These are phyloP conservation scores for Oligia strigilis DNA, from an alignment of 2,888 invertebrate genomes.

Conservation along the genomic window DNA sequence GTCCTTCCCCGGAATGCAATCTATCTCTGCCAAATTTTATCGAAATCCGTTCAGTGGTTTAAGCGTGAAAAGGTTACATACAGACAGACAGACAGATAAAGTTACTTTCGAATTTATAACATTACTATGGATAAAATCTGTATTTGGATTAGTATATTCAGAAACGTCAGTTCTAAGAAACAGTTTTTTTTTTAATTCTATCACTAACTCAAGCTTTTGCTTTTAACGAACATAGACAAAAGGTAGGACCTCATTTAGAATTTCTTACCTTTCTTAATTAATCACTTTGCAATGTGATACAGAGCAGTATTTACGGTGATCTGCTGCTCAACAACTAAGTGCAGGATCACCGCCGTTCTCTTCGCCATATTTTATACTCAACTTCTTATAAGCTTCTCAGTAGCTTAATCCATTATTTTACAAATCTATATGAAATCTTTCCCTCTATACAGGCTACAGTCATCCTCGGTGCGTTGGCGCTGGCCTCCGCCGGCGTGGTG, in stretches of 20 bases:
- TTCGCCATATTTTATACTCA: not conserved
- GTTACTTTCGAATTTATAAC: no score
- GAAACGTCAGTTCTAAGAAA: not conserved
- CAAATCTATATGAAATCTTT: slow-evolving; percentile 1
- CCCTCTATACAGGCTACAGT: slow-evolving; percentile 80
- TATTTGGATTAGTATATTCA: not conserved
- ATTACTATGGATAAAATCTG: not conserved
- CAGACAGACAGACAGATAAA: no score
- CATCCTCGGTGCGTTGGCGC: slow-evolving; percentile 84
- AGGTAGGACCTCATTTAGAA: not conserved
- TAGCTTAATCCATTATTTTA: not conserved
- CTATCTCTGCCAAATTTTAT: no score
- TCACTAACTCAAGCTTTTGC: not conserved
- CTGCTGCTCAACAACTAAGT: not conserved
- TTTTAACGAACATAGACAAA: not conserved
- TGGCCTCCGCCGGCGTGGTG: slow-evolving; percentile 85
- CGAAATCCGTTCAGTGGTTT: no score
- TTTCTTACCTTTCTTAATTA: not conserved
- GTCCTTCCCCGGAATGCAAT: no score
- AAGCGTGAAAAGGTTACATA: no score
- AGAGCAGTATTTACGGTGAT: not conserved
- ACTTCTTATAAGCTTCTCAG: not conserved
- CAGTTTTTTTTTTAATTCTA: no score
- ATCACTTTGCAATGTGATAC: not conserved
- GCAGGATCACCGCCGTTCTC: no score